These are phyloP conservation scores for Heteromormyrus szaboi DNA, from an alignment of 2,797 vertebrate genomes.

Conservation along the genomic window DNA sequence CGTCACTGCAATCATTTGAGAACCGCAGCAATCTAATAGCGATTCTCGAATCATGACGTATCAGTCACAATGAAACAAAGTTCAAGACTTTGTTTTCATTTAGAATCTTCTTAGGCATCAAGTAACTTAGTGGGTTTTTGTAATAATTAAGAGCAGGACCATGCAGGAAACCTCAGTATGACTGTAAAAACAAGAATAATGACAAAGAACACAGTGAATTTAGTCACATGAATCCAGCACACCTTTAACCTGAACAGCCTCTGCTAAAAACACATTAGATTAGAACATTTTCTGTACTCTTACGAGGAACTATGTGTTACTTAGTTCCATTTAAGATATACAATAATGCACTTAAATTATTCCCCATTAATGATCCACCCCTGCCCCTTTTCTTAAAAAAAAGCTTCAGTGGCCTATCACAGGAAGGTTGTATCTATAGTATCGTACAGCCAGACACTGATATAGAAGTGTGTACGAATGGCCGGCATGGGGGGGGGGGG, in stretches of 20 bases:
- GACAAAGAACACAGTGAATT: background rate
- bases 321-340: background rate
- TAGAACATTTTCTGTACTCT: background rate
- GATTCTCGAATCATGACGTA: background rate
- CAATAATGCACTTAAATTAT: background rate
- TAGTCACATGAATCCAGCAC: background rate
- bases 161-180: background rate
- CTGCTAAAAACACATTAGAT: background rate
- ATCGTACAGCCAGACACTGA: background rate
- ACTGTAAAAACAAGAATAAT: background rate
- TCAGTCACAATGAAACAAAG: background rate
- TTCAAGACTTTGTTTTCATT: background rate
- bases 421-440: background rate
- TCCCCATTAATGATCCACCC: background rate
- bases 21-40: background rate
- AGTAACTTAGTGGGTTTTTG: background rate
- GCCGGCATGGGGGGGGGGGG: background rate
- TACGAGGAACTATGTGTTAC: background rate
- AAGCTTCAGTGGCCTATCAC: background rate
- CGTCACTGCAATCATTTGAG: background rate
- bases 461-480: background rate
- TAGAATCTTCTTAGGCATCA: background rate
- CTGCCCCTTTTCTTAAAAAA: background rate
- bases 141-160: background rate
- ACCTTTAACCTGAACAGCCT: background rate